Evolutionary conservation across 1,140 invertebrate species (phyloP), one percentile per base, ranked within the genome.

Genomic region (Listronotus bonariensis): DNA sequence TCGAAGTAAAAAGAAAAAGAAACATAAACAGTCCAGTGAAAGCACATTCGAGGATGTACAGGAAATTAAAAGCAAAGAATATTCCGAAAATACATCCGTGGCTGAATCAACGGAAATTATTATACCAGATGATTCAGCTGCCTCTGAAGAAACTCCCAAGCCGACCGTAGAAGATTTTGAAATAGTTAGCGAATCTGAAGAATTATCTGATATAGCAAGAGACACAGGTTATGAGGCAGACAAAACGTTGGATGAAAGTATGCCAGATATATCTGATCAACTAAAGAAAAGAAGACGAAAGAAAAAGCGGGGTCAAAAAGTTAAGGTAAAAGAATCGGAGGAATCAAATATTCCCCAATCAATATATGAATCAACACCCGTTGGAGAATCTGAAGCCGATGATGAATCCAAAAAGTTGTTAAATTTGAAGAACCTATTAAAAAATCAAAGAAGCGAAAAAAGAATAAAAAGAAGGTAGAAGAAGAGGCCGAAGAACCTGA

Each of bases 61-160:
- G 11, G 41, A 64, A 38, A 46, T 48, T n/a, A 59, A 66, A 54
- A 58, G 43, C 31, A 72, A 75, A 68, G 72, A 73, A 49, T 71
- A 65, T 64, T 84, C 83, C 3, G 49, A 80, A n/a, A 77, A 79
- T 26, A 82, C 85, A 52, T 84, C 83, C 60, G 76, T 88, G 42
- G 82, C 79, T n/a, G 85, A 87, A 69, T 87, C 86, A 6, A 83
- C 84, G 32, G 83, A 87, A 51, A 83, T 88, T 67, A 77, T 81
- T 62, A 66, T 85, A 31, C 78, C 80, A 72, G 77, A 79, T 15
- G 80, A 82, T 60, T 78, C 77, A 5, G 79, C 74, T 67, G 75
- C 76, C 36, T 74, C 73, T 12, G 80, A 81, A 56, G 82, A 85
- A 59, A 77, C 79, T 49, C 82, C 82, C 3, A 82, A 84, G 72